Evolutionary conservation across 2,113 vertebrate species (phyloP).

Genomic region (Romanogobio albipinnatus): DNA sequence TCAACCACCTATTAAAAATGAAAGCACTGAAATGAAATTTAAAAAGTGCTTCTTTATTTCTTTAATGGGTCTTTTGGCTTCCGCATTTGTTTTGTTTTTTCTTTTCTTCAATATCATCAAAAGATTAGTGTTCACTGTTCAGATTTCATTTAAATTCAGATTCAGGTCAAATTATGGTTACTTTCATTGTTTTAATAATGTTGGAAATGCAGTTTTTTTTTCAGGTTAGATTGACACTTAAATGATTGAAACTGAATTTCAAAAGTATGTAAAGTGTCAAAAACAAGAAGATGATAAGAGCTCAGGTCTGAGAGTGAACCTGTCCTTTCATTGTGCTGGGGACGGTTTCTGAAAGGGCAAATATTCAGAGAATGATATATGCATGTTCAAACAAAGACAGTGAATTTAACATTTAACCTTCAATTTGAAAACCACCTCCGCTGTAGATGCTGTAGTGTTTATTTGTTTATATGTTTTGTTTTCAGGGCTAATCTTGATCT

Average conservation of each 20-base stretch:
- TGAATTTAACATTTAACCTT: slow-evolving; percentile 30
- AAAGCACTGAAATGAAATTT: not conserved
- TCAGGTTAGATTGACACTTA: not conserved
- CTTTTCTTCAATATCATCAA: not conserved
- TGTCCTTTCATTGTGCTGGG: not conserved
- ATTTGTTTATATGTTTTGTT: slow-evolving; percentile 1
- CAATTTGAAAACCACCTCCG: not conserved
- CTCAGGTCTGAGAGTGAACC: not conserved
- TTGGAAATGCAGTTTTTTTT: not conserved
- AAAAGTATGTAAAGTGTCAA: slow-evolving; percentile 23
- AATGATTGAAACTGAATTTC: slow-evolving; percentile 14
- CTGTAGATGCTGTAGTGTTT: not conserved
- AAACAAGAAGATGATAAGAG: slow-evolving; percentile 34
- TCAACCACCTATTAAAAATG: not conserved
- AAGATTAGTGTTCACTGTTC: not conserved
- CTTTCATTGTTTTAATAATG: not conserved
- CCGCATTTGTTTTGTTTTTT: not conserved
- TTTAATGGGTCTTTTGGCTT: slow-evolving; percentile 1
- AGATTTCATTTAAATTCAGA: not conserved
- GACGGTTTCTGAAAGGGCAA: not conserved
- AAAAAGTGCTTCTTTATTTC: slow-evolving; percentile 10
- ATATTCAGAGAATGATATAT: slow-evolving; percentile 16
- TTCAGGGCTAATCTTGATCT: not conserved
- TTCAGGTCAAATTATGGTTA: not conserved
- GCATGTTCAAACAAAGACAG: slow-evolving; percentile 37